Base-by-base conservation (phyloP, 2,888 invertebrate species). In the Polyommatus iphigenia region DNA sequence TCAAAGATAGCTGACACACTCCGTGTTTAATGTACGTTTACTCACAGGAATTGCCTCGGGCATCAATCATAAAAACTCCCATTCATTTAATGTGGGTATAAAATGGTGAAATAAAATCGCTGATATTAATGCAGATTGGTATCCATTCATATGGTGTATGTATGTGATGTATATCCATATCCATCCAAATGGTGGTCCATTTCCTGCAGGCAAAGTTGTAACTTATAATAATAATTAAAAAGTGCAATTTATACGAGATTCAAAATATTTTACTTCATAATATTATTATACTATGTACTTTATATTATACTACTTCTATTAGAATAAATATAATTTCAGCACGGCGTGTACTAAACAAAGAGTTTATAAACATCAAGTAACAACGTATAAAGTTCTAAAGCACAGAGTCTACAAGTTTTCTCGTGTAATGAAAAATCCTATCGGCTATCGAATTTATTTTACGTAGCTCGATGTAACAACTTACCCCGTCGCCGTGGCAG, bases 371-470 rank as follows among this genome's bases (percentile, higher is more conserved):
- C 3, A 72, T 3, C 8, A 13, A 46, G 20, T 15, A n/a, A 50
- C 13, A 20, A 24, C 6, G 20, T 77, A 71, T 76, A 76, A 6
- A 75, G 78, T 73, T 67, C 76, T 20, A 46, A 29, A 4, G 78
- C 79, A 78, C n/a, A n/a, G 79, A 77, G 76, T 46, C 76, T 72
- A 81, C 62, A 71, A 77, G 79, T 78, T 78, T 76, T 76, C 79
- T 77, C 81, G 81, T 81, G 84, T 86, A 85, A 86, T 87, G 82
- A 85, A 85, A 86, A 83, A 83, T 84, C 84, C 83, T 84, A 85
- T 85, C 85, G 84, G 82, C 83, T 82, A 85, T 87, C 85, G 84
- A 88, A 87, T 87, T 85, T 86, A 85, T 84, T 84, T 84, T 81
- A 80, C 85, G 84, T 83, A 82, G 83, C 80, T 80, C 82, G 82